Conservation (phyloP, 2,888 invertebrate genomes). For the Gymnocheta viridis region DNA sequence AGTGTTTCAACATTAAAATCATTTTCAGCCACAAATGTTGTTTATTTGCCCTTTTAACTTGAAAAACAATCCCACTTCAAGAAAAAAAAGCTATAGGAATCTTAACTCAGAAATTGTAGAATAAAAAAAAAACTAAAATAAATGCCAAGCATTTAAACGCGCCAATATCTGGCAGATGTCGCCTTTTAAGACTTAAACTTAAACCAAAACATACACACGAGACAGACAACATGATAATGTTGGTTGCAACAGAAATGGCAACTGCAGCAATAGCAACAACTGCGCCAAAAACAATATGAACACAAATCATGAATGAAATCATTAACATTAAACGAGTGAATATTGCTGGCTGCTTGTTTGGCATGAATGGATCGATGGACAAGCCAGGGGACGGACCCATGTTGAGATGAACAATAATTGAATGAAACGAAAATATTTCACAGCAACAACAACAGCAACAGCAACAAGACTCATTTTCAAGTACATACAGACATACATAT, state of each 20-base stretch:
- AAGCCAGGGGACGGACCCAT: constrained; percentile 11
- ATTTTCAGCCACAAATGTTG: constrained; percentile 51
- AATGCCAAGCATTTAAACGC: constrained; percentile 58
- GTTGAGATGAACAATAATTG: constrained; percentile 53
- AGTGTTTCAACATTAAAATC: constrained; percentile 20
- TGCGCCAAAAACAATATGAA: constrained; percentile 33
- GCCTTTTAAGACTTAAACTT: constrained; percentile 62
- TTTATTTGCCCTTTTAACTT: constrained; percentile 48
- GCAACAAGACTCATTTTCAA: constrained; percentile 42
- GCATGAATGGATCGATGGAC: constrained; percentile 17
- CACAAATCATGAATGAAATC: constrained; percentile 66
- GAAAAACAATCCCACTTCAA: not conserved
- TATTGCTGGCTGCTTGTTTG: not conserved
- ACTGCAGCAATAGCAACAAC: constrained; percentile 24
- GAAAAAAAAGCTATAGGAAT: constrained; percentile 47
- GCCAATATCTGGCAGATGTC: constrained; percentile 67
- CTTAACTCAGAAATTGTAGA: constrained; percentile 41
- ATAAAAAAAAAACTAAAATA: constrained; percentile 23
- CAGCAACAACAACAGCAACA: constrained; percentile 6
- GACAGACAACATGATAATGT: constrained; percentile 12
- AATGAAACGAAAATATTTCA: constrained; percentile 47
- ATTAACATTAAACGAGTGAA: constrained; percentile 44
- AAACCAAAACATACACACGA: constrained; percentile 6
- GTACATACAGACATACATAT: not conserved
- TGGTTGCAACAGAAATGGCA: constrained; percentile 12